phyloP scores from a whole-genome alignment of 2,888 invertebrate genomes.

The Xanthia togata region DNA sequence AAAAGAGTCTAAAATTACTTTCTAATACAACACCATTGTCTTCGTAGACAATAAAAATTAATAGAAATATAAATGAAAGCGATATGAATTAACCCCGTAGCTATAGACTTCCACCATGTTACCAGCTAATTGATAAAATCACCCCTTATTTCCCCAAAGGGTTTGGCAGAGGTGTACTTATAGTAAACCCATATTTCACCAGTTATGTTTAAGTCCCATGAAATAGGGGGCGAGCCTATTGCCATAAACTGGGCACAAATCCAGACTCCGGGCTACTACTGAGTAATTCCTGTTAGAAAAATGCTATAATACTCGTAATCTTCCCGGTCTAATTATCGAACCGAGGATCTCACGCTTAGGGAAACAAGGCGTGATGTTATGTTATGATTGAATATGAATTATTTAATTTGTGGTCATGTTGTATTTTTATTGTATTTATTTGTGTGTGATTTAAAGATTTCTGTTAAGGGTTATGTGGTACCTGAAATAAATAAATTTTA shows the following conservation, averaged over 20 bases:
- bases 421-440: too few species aligned
- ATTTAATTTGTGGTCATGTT: too few species aligned
- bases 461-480: too few species aligned
- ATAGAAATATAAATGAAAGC: not conserved
- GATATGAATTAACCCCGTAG: not conserved
- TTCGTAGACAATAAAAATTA: too few species aligned
- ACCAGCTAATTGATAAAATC: not conserved
- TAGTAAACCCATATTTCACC: too few species aligned
- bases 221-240: not conserved
- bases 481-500: too few species aligned
- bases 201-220: too few species aligned
- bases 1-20: constrained; percentile 14
- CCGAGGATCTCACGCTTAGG: not conserved
- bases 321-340: not conserved
- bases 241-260: not conserved
- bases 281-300: not conserved
- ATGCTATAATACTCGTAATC: too few species aligned
- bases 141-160: not conserved
- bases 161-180: not conserved
- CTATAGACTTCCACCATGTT: not conserved
- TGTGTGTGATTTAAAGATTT: too few species aligned
- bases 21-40: not conserved
- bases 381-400: too few species aligned
- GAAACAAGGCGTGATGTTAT: too few species aligned
- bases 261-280: not conserved